Evolutionary conservation across 2,113 vertebrate species (phyloP), one percentile per base, ranked within the genome.

Genomic region (Eclectus roratus): DNA sequence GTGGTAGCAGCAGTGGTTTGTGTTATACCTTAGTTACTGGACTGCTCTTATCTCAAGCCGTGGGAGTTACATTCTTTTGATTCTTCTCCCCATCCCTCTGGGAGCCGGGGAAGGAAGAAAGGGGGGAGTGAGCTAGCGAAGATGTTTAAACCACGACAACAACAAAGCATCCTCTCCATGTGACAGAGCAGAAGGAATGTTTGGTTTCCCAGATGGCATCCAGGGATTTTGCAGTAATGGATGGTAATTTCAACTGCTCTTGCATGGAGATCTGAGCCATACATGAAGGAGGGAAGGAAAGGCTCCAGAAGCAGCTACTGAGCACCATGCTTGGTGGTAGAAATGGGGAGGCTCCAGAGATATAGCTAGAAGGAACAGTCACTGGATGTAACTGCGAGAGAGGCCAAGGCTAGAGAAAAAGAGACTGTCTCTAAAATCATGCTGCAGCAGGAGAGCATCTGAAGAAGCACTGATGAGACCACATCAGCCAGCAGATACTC

Each of bases 191-290:
- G 88, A 93, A 81, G 92, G 80, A 52, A n/a, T 23, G 29, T 31
- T 65, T 29, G 87, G 25, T 49, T 89, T 37, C 61, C 85, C 90
- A 94, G 92, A 78, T 94, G 96, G 90, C 20, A 80, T 55, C 74
- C 89, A 76, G 80, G 84, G 73, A 49, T 86, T 78, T 41, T 86
- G n/a, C 29, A 49, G 80, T 18, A 92, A 12, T 63, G 49, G 25
- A 29, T 17, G 76, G 88, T 86, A 83, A 39, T 71, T 94, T 66
- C 46, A 35, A 28, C 80, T 25, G 46, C 21, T 85, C 61, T 61
- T 53, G 79, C 6, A 0, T n/a, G 85, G 88, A 95, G 88, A 90
- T n/a, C 71, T 53, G 71, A 93, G 90, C 49, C 0, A 0, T 3
- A 52, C 16, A 47, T 1, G 5, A 56, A 46, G 64, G 35, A 76